A percentile compares a stretch with the other conserved stretches of the same genome.
These are phyloP conservation scores for Stegophylla sp. DNA, from an alignment of 2,888 invertebrate species.

Conservation along the genomic window DNA sequence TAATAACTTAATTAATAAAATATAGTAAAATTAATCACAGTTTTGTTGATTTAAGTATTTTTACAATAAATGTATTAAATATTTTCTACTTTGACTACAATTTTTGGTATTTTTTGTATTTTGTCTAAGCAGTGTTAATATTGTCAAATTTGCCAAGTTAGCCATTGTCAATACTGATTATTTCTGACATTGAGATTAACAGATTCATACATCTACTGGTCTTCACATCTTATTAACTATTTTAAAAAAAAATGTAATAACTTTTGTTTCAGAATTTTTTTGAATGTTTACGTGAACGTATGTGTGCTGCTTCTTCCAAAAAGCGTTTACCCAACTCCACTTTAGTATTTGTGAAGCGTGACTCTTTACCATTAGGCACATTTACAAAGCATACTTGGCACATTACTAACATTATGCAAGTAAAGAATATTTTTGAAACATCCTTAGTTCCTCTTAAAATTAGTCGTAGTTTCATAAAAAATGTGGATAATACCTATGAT, in stretches of 20 bases:
- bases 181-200: too few species aligned
- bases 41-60: too few species aligned
- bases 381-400: constrained; percentile 77
- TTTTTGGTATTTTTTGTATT: too few species aligned
- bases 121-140: too few species aligned
- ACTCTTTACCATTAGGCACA: constrained; percentile 72
- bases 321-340: constrained; percentile 73
- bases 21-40: too few species aligned
- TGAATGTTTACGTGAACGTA: constrained; percentile 75
- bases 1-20: too few species aligned
- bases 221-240: too few species aligned
- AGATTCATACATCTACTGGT: too few species aligned
- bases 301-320: constrained; percentile 72
- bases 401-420: constrained; percentile 74
- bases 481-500: constrained; percentile 70
- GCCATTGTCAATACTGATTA: too few species aligned
- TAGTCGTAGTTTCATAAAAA: constrained; percentile 72
- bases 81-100: too few species aligned
- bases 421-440: constrained; percentile 78
- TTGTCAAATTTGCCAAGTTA: too few species aligned
- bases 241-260: constrained; percentile 52
- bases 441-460: constrained; percentile 71
- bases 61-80: too few species aligned
- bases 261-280: constrained; percentile 70
- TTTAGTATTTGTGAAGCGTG: constrained; percentile 69